Conservation (phyloP, 2,888 invertebrate species). For the Oligia strigilis region DNA sequence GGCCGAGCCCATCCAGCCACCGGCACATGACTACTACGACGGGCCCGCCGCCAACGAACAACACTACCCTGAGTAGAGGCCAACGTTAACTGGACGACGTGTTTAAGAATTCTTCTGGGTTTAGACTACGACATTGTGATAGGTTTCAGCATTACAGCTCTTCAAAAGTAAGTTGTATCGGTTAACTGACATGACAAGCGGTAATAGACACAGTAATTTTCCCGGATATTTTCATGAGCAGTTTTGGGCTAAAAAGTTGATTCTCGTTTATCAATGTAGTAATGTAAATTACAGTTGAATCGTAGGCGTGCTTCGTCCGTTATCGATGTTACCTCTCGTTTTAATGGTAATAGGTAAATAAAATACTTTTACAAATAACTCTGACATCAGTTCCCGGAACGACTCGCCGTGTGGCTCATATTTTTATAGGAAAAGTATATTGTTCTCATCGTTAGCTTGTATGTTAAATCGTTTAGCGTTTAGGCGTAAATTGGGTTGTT, state of each 20-base stretch:
- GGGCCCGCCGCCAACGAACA: constrained; percentile 65
- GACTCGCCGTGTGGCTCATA: constrained; percentile 57
- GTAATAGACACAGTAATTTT: background rate
- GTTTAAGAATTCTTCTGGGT: background rate
- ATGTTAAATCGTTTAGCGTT: constrained; percentile 66
- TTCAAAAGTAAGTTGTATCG: background rate
- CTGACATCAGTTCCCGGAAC: constrained; percentile 39
- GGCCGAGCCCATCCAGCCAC: constrained; percentile 92
- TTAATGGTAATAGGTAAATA: constrained; percentile 42
- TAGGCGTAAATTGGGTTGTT: constrained; percentile 46
- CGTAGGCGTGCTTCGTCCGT: constrained; percentile 1
- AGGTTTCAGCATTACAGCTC: background rate
- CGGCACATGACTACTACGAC: constrained; percentile 89
- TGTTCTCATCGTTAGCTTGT: constrained; percentile 73
- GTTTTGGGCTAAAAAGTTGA: background rate
- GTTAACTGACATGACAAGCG: background rate
- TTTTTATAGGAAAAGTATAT: constrained; percentile 70
- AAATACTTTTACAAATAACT: constrained; percentile 45
- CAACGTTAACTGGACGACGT: constrained; percentile 2
- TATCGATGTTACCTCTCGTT: constrained; percentile 20
- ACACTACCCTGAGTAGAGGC: constrained; percentile 46
- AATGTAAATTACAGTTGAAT: constrained; percentile 26
- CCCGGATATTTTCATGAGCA: background rate
- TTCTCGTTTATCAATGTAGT: constrained; percentile 1
- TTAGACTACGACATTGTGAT: constrained; percentile 10